Evolutionary conservation across 1,140 invertebrate genomes (phyloP).

Genomic region (Neodiprion lecontei): DNA sequence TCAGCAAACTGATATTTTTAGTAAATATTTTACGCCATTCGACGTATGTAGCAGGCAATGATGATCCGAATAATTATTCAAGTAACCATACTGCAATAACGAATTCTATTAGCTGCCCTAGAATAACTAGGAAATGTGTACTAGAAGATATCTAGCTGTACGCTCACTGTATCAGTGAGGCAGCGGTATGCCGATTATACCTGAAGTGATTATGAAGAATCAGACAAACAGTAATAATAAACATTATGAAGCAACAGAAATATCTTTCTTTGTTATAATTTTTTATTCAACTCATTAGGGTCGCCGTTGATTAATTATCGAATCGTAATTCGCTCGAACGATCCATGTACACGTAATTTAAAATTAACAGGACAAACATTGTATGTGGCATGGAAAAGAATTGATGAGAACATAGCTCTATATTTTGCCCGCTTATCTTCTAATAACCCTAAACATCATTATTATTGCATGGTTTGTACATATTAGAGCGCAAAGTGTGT

Average conservation of each 20-base stretch:
- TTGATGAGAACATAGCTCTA: slow-evolving; percentile 27
- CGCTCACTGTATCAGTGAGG: slow-evolving; percentile 62
- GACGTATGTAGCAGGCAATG: neutral
- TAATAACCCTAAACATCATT: slow-evolving; percentile 30
- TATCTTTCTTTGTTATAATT: slow-evolving; percentile 25
- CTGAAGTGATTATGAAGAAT: slow-evolving; percentile 30
- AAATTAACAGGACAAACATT: neutral
- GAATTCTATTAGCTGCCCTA: neutral
- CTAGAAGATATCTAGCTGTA: slow-evolving; percentile 30
- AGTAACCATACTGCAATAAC: neutral
- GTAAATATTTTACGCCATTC: neutral
- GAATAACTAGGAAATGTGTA: neutral
- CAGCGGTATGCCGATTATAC: slow-evolving; percentile 44
- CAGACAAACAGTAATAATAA: slow-evolving; percentile 54
- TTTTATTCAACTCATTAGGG: neutral
- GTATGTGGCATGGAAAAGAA: slow-evolving; percentile 27
- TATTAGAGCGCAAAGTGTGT: slow-evolving; percentile 37
- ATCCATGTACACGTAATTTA: neutral
- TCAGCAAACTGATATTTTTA: neutral
- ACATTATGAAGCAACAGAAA: slow-evolving; percentile 30
- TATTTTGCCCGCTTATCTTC: slow-evolving; percentile 45
- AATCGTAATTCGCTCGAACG: no score
- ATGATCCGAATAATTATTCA: neutral
- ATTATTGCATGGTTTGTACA: slow-evolving; percentile 46
- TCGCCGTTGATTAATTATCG: no score